Percentiles rank a stretch among this genome's conserved stretches.
phyloP scores from a whole-genome alignment of 2,113 vertebrate genomes.

The Tylochromis polylepis region DNA sequence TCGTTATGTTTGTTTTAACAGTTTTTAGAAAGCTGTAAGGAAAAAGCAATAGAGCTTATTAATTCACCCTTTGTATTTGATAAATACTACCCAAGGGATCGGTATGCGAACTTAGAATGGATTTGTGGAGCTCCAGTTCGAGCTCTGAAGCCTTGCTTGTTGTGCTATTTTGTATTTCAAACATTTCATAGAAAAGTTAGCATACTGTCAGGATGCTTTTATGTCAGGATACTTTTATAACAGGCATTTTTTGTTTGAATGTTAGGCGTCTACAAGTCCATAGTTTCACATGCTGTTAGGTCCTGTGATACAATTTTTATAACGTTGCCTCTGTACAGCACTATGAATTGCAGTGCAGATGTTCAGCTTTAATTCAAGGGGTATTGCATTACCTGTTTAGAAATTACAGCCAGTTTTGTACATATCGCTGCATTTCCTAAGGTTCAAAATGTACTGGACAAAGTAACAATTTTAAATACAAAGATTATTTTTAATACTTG shows the following conservation, averaged over 20 bases:
- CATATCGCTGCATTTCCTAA: background rate
- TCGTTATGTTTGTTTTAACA: background rate
- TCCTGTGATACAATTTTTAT: no score
- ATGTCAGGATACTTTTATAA: no score
- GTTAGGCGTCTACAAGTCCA: no score
- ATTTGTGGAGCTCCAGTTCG: background rate
- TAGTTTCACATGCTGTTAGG: no score
- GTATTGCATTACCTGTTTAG: background rate
- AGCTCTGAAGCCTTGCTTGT: background rate
- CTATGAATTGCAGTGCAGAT: background rate
- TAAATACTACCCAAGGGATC: background rate
- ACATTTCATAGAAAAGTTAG: no score
- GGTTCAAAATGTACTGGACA: background rate
- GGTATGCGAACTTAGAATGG: background rate
- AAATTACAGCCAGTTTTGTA: background rate
- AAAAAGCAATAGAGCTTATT: fast-evolving
- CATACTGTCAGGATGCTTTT: no score
- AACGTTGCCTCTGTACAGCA: no score
- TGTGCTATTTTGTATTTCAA: background rate
- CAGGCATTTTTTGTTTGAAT: no score
- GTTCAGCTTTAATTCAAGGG: no score
- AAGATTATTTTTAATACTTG: background rate
- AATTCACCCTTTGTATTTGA: background rate
- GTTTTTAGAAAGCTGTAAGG: background rate
- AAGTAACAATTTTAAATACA: background rate